Percentiles rank a stretch among this genome's conserved stretches.
Evolutionary conservation across 2,888 invertebrate species (phyloP).

Genomic region (Drosophila seclusa): DNA sequence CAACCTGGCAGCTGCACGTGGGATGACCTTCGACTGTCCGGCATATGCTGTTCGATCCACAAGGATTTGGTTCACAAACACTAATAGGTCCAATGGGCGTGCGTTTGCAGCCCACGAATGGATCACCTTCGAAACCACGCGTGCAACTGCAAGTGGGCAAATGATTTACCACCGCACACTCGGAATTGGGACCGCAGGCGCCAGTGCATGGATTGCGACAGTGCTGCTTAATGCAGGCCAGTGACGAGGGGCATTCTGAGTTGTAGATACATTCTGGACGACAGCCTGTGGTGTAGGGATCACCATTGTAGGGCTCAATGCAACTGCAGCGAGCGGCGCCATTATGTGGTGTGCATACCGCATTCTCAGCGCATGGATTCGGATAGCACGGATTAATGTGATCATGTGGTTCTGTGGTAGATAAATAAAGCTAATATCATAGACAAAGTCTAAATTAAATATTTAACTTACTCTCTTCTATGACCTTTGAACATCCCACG

Average conservation of each 20-base stretch:
- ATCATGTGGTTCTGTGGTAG: constrained; percentile 69
- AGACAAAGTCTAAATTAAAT: not conserved
- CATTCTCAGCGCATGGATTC: constrained; percentile 94
- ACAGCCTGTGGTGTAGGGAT: constrained; percentile 94
- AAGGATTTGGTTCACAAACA: constrained; percentile 91
- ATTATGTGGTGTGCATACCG: constrained; percentile 90
- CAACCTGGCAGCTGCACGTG: constrained; percentile 90
- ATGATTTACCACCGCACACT: constrained; percentile 93
- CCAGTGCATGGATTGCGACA: constrained; percentile 94
- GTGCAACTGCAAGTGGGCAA: constrained; percentile 93
- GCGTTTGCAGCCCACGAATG: constrained; percentile 91
- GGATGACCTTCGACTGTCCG: constrained; percentile 89
- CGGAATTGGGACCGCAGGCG: constrained; percentile 92
- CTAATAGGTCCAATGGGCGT: constrained; percentile 84
- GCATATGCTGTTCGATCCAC: constrained; percentile 92
- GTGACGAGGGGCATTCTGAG: constrained; percentile 91
- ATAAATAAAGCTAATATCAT: not conserved
- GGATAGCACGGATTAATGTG: constrained; percentile 88
- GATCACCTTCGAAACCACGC: constrained; percentile 92
- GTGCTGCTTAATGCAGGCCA: constrained; percentile 93
- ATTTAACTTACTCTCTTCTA: constrained; percentile 83
- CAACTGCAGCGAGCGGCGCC: constrained; percentile 91
- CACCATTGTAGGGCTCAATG: constrained; percentile 94
- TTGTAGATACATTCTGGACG: constrained; percentile 93
- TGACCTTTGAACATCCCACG: constrained; percentile 89